Conservation (phyloP, 1,140 invertebrate genomes). For the Arctopsyche grandis region DNA sequence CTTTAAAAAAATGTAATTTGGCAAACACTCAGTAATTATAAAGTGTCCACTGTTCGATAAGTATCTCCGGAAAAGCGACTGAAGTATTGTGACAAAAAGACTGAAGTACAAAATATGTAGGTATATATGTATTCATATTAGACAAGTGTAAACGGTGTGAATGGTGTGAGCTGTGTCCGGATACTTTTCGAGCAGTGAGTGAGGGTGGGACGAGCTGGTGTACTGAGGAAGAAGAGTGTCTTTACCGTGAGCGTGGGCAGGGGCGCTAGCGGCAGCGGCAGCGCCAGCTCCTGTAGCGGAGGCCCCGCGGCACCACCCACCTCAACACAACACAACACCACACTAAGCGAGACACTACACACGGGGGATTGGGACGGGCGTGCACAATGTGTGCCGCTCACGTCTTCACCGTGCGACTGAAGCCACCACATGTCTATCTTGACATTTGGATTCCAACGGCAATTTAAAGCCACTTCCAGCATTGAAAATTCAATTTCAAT, state of each 20-base stretch:
- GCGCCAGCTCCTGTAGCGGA: slow-evolving; percentile 56
- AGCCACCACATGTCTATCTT: not conserved
- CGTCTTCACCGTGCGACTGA: slow-evolving; percentile 46
- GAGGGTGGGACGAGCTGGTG: slow-evolving; percentile 24
- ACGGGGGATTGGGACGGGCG: slow-evolving; percentile 1
- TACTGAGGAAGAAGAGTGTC: slow-evolving; percentile 36
- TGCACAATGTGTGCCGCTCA: slow-evolving; percentile 54
- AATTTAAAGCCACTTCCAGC: too few species aligned
- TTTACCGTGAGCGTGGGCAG: slow-evolving; percentile 50
- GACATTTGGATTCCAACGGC: too few species aligned
- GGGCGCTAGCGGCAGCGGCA: slow-evolving; percentile 56
- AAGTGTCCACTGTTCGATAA: too few species aligned
- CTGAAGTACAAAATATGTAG: not conserved
- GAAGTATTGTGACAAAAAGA: too few species aligned
- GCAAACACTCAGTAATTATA: too few species aligned
- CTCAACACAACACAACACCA: slow-evolving; percentile 64
- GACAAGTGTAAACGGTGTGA: not conserved
- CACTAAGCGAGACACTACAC: slow-evolving; percentile 59
- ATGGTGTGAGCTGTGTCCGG: not conserved
- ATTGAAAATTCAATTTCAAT: too few species aligned
- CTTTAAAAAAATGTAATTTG: too few species aligned
- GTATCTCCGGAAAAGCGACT: too few species aligned
- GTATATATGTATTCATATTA: not conserved
- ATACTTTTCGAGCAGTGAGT: not conserved
- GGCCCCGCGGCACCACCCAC: slow-evolving; percentile 64